phyloP scores from a whole-genome alignment of 35 echinoderm and acorn worm genomes.

The Ptychodera flava region DNA sequence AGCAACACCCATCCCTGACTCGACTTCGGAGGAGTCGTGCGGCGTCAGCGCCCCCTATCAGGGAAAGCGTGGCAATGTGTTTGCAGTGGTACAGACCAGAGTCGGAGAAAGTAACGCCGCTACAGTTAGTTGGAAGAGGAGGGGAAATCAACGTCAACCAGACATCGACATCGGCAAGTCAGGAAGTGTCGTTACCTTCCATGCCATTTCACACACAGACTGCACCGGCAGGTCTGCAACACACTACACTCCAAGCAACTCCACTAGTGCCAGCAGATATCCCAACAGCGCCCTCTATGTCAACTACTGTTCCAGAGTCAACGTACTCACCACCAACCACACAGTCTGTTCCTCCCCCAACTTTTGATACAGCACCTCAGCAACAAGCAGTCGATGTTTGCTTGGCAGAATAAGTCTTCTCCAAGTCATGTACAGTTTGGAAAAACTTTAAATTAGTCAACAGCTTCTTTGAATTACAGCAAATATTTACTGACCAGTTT shows the following conservation, averaged over 20 bases:
- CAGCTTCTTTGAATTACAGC: no score
- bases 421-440: no score
- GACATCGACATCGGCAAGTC: background rate
- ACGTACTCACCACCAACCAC: no score
- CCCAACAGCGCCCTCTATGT: background rate
- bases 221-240: background rate
- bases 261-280: background rate
- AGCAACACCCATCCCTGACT: conserved; percentile 19
- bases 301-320: background rate
- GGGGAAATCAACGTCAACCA: background rate
- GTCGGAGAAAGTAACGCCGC: background rate
- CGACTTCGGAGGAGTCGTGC: conserved; percentile 36
- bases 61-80: conserved; percentile 72
- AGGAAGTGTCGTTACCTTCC: background rate
- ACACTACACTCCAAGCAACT: background rate
- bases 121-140: background rate
- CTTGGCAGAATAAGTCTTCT: no score
- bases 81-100: conserved; percentile 49
- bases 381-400: no score
- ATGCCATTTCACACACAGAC: background rate
- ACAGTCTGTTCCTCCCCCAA: no score
- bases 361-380: no score
- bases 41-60: conserved; percentile 53
- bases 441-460: no score
- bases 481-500: no score